Conservation (phyloP, 2,888 invertebrate species). For the Troilus luridus region DNA sequence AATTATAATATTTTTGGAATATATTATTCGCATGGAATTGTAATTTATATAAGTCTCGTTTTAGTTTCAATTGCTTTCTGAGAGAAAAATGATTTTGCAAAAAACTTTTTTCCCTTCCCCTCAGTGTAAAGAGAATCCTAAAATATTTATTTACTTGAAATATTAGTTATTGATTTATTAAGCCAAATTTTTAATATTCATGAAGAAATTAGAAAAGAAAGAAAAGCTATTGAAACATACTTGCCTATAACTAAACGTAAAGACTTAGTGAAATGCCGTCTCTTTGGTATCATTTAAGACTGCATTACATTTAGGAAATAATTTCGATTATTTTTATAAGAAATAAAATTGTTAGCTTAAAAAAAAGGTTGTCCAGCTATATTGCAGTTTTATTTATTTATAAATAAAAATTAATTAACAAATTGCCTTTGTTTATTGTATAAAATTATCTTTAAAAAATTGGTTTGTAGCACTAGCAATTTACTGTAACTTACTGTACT, state of each 20-base stretch:
- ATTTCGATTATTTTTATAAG: not conserved
- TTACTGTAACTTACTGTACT: not conserved
- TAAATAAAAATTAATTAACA: not conserved
- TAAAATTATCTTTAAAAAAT: not conserved
- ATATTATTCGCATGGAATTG: too few relatives aligned
- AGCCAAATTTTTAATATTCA: not conserved
- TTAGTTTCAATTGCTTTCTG: not conserved
- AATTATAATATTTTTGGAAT: too few relatives aligned
- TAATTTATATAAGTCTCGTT: too few relatives aligned
- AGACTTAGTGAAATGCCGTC: conserved; percentile 5
- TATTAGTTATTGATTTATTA: not conserved
- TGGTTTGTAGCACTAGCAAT: not conserved
- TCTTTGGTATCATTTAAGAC: not conserved
- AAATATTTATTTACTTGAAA: not conserved
- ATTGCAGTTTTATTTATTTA: not conserved
- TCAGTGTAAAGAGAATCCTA: not conserved
- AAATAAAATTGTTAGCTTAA: not conserved
- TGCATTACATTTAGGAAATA: conserved; percentile 9
- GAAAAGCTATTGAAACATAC: not conserved
- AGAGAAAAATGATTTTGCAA: not conserved
- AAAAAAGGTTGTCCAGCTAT: not conserved
- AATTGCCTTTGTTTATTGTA: not conserved
- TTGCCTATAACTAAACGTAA: not conserved
- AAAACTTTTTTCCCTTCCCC: not conserved
- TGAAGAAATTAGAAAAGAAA: not conserved